Evolutionary conservation across 2,888 invertebrate genomes (phyloP).

Genomic region (Tridacna crocea): DNA sequence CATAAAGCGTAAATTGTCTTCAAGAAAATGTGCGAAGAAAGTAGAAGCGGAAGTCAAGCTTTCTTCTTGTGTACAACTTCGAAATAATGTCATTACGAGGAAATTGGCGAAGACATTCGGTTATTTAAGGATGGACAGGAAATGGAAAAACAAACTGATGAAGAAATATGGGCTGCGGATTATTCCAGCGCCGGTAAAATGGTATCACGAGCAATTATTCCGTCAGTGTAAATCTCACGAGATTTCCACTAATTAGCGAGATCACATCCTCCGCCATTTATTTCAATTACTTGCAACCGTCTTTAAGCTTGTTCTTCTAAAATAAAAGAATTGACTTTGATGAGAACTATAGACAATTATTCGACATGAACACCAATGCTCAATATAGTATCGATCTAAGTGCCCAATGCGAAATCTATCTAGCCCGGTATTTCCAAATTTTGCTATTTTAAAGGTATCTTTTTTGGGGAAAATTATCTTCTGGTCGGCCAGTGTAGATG

Average conservation of each 20-base stretch:
- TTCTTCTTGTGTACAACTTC: conserved; percentile 12
- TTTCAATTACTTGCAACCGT: conserved; percentile 6
- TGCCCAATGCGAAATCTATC: too few relatives aligned
- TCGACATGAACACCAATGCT: background rate
- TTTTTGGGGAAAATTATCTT: too few relatives aligned
- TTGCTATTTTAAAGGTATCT: too few relatives aligned
- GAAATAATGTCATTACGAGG: conserved; percentile 7
- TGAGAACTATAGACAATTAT: too few relatives aligned
- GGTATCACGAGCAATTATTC: conserved; percentile 26
- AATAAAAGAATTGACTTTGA: too few relatives aligned
- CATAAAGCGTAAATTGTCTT: conserved; percentile 12
- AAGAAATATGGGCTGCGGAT: conserved; percentile 19
- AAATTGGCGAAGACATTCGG: conserved; percentile 7
- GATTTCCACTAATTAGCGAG: conserved; percentile 28
- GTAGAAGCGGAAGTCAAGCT: conserved; percentile 12
- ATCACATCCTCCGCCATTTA: conserved; percentile 22
- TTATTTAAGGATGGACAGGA: conserved; percentile 23
- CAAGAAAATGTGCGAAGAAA: background rate
- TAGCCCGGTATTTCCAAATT: too few relatives aligned
- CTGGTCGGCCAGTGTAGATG: too few relatives aligned
- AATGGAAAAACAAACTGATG: conserved; percentile 25
- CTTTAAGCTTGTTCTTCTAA: too few relatives aligned
- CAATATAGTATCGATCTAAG: too few relatives aligned
- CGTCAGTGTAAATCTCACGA: conserved; percentile 24
- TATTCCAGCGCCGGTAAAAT: conserved; percentile 11